Evolutionary conservation across 2,113 vertebrate species (phyloP).

Genomic region (Arizona elegans): DNA sequence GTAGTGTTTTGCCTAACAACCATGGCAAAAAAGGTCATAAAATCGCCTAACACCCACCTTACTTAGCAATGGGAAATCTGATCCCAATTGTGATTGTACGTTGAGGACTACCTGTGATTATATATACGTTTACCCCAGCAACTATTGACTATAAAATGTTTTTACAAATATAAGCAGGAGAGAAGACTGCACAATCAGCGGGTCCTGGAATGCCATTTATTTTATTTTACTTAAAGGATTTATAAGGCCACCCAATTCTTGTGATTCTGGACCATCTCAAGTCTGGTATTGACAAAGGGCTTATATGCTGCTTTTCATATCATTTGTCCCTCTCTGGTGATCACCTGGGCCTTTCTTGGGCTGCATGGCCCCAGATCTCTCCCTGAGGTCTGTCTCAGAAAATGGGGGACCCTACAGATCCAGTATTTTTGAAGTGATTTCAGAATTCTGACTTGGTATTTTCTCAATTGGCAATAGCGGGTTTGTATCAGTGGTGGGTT

Average conservation of each 20-base stretch:
- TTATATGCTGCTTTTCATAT: neutral
- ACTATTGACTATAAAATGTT: neutral
- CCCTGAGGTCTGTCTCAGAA: neutral
- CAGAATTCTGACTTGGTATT: neutral
- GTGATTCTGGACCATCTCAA: neutral
- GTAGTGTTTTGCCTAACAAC: neutral
- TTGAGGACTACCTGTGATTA: neutral
- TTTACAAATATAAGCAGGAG: neutral
- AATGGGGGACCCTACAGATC: neutral
- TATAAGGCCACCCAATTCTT: neutral
- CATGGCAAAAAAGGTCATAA: neutral
- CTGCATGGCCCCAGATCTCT: neutral
- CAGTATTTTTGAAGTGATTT: neutral
- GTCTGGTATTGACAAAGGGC: neutral
- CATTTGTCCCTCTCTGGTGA: neutral
- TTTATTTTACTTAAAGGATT: neutral
- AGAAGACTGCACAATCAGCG: neutral
- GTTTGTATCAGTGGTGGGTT: neutral
- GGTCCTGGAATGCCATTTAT: neutral
- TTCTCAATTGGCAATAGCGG: neutral
- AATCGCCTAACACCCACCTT: neutral
- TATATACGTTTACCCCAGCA: neutral
- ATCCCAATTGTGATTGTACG: neutral
- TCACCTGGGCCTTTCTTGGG: neutral
- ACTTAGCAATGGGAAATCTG: neutral